phyloP scores from a whole-genome alignment of 2,888 invertebrate species.

The Celastrina argiolus region DNA sequence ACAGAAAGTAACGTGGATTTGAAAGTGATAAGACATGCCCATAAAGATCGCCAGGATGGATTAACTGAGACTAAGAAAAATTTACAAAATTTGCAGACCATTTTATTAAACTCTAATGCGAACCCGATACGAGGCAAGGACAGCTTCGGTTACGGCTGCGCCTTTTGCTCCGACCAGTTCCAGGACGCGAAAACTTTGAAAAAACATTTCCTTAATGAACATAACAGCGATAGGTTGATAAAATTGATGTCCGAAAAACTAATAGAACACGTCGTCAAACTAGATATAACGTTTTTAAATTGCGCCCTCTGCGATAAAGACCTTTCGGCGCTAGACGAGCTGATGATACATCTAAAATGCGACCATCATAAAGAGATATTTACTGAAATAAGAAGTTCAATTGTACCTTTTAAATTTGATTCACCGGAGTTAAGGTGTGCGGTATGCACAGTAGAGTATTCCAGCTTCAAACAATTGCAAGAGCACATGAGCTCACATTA shows the following conservation, averaged over 20 bases:
- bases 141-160: slow-evolving; percentile 47
- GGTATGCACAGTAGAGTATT: slow-evolving; percentile 44
- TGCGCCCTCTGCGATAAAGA: slow-evolving; percentile 46
- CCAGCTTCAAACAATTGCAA: slow-evolving; percentile 50
- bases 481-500: slow-evolving; percentile 60
- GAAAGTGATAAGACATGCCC: slow-evolving; percentile 37
- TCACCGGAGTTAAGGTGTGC: slow-evolving; percentile 46
- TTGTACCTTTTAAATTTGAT: slow-evolving; percentile 58
- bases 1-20: slow-evolving; percentile 39
- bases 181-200: slow-evolving; percentile 44
- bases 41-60: slow-evolving; percentile 23
- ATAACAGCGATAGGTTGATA: slow-evolving; percentile 43
- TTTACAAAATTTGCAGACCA: slow-evolving; percentile 43
- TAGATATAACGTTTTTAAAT: slow-evolving; percentile 50
- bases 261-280: slow-evolving; percentile 45
- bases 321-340: slow-evolving; percentile 41
- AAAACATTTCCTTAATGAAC: slow-evolving; percentile 48
- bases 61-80: slow-evolving; percentile 40
- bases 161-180: slow-evolving; percentile 44
- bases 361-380: slow-evolving; percentile 41
- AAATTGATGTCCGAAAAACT: slow-evolving; percentile 40
- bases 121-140: slow-evolving; percentile 48
- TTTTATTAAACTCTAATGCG: slow-evolving; percentile 51
- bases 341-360: slow-evolving; percentile 42
- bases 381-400: slow-evolving; percentile 46